Evolutionary conservation across 2,113 vertebrate species (phyloP).

Genomic region (Poecile atricapillus): DNA sequence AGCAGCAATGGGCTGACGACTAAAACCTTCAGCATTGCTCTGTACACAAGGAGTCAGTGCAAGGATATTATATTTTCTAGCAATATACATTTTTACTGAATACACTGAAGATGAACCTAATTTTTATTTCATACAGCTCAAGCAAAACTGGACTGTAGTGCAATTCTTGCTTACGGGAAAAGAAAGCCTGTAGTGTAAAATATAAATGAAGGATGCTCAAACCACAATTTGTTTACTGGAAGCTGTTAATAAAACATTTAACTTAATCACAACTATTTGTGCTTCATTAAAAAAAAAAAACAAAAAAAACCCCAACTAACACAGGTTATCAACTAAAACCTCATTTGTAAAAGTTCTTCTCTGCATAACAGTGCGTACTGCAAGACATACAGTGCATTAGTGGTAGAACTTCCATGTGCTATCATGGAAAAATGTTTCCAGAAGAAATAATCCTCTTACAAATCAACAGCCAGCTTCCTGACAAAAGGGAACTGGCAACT

Average conservation of each 20-base stretch:
- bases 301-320: not conserved
- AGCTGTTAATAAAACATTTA: not conserved
- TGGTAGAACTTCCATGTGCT: constrained; percentile 6
- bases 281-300: constrained; percentile 8
- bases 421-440: not conserved
- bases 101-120: not conserved
- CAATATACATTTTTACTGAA: constrained; percentile 36
- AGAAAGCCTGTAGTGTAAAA: not conserved
- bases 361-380: not conserved
- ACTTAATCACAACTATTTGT: constrained; percentile 7
- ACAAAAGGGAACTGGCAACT: not conserved
- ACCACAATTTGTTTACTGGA: not conserved
- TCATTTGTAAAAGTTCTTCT: not conserved
- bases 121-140: constrained; percentile 21
- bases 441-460: constrained; percentile 1
- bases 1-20: constrained; percentile 23
- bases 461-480: not conserved
- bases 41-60: constrained; percentile 5
- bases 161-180: constrained; percentile 45
- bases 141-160: constrained; percentile 27
- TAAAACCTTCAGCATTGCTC: not conserved
- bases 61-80: constrained; percentile 6
- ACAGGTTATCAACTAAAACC: not conserved
- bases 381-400: not conserved
- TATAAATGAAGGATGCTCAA: not conserved